phyloP scores from a whole-genome alignment of 2,113 vertebrate species.

The Myodes glareolus region DNA sequence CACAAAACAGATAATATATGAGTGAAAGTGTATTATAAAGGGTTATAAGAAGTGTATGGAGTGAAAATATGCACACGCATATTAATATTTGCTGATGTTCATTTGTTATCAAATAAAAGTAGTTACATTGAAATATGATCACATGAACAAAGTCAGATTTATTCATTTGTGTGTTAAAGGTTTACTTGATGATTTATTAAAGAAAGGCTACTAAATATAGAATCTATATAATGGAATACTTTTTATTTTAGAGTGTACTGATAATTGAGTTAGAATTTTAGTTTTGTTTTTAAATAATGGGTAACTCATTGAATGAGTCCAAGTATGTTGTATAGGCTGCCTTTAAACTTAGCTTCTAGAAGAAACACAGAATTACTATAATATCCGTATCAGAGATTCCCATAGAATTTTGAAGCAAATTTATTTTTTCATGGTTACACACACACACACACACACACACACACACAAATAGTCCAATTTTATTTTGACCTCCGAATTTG shows the following conservation, averaged over 20 bases:
- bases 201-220: background rate
- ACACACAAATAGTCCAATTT: background rate
- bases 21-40: background rate
- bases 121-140: constrained; percentile 1
- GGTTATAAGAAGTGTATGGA: background rate
- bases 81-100: background rate
- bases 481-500: background rate
- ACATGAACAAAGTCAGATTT: background rate
- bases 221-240: background rate
- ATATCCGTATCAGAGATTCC: background rate
- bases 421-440: too few relatives aligned
- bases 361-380: background rate
- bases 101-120: background rate
- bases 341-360: background rate
- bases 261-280: background rate
- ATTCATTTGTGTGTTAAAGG: background rate
- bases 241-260: background rate
- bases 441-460: too few relatives aligned
- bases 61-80: background rate
- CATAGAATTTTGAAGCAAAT: constrained; percentile 5
- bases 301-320: background rate
- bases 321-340: background rate
- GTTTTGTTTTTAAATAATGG: background rate
- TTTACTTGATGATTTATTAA: background rate
- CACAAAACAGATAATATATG: background rate